These are phyloP conservation scores for Strix occidentalis DNA, from an alignment of 2,797 vertebrate species.

Conservation along the genomic window DNA sequence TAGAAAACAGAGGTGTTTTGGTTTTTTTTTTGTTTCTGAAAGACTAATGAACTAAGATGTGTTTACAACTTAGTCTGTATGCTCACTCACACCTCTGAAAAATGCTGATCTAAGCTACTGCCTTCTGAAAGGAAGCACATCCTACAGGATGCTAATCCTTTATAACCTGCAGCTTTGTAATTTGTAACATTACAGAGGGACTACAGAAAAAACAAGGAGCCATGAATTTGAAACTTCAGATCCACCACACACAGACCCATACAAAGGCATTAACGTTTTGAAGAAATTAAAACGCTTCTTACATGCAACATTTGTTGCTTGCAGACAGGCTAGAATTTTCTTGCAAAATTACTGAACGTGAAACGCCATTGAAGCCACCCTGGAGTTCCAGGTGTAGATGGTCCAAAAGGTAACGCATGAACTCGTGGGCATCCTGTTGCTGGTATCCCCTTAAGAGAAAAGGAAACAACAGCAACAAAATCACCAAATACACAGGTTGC, in stretches of 20 bases:
- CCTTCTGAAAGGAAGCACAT: neutral
- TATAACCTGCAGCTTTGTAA: neutral
- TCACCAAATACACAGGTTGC: neutral
- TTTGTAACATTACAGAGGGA: neutral
- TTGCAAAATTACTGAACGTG: constrained; percentile 79
- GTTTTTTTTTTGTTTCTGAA: neutral
- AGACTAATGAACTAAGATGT: neutral
- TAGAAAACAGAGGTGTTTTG: neutral
- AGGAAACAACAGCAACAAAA: neutral
- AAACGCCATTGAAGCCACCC: constrained; percentile 86
- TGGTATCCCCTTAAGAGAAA: constrained; percentile 89
- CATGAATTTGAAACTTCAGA: neutral
- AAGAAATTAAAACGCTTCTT: constrained; percentile 56
- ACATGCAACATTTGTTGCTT: constrained; percentile 92
- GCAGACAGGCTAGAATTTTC: constrained; percentile 81
- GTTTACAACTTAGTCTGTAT: neutral
- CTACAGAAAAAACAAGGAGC: neutral
- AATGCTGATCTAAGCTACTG: neutral
- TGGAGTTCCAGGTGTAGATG: constrained; percentile 97
- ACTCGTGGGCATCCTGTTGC: constrained; percentile 98
- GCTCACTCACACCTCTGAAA: neutral
- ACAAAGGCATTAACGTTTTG: neutral
- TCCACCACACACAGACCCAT: neutral
- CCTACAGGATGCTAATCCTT: neutral
- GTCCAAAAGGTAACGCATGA: constrained; percentile 98